Percentiles rank a stretch among this genome's conserved stretches.
Conservation (phyloP, 2,888 invertebrate species). For the Cyaniris semiargus region DNA sequence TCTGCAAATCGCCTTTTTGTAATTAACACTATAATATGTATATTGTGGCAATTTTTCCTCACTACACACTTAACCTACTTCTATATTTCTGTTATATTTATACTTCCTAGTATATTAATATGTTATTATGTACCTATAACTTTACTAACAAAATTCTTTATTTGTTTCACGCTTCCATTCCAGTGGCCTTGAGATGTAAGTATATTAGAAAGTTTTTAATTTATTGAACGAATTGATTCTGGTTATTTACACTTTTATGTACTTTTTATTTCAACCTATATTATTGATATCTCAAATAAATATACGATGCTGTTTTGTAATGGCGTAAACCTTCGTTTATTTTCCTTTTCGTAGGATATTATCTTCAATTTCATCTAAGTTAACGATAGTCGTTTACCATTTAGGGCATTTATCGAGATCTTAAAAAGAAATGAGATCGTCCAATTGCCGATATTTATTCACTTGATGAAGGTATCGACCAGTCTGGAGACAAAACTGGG, state of each 20-base stretch:
- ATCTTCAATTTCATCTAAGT: slow-evolving; percentile 42
- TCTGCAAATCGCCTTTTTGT: not conserved
- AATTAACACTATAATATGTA: not conserved
- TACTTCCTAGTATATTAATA: not conserved
- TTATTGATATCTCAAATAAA: not conserved
- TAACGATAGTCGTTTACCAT: slow-evolving; percentile 39
- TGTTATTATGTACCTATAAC: not conserved
- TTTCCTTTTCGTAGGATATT: slow-evolving; percentile 21
- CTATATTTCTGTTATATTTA: not conserved
- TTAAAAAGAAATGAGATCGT: slow-evolving; percentile 30
- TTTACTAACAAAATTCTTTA: slow-evolving; percentile 45
- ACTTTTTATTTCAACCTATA: not conserved
- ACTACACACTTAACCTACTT: not conserved
- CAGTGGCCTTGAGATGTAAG: slow-evolving; percentile 77
- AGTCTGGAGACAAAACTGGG: not conserved
- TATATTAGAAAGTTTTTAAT: slow-evolving; percentile 45
- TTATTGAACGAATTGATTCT: not conserved
- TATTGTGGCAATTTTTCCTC: not conserved
- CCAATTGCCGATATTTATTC: slow-evolving; percentile 21
- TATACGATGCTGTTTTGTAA: not conserved
- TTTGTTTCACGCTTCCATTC: slow-evolving; percentile 64
- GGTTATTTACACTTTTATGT: not conserved
- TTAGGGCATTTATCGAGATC: slow-evolving; percentile 37
- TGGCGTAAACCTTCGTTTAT: not conserved
- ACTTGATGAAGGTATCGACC: slow-evolving; percentile 12